A percentile compares a stretch with the other conserved stretches of the same genome.
These are phyloP conservation scores for Paraescarpia echinospica DNA, from an alignment of 1,140 invertebrate genomes.

Conservation along the genomic window DNA sequence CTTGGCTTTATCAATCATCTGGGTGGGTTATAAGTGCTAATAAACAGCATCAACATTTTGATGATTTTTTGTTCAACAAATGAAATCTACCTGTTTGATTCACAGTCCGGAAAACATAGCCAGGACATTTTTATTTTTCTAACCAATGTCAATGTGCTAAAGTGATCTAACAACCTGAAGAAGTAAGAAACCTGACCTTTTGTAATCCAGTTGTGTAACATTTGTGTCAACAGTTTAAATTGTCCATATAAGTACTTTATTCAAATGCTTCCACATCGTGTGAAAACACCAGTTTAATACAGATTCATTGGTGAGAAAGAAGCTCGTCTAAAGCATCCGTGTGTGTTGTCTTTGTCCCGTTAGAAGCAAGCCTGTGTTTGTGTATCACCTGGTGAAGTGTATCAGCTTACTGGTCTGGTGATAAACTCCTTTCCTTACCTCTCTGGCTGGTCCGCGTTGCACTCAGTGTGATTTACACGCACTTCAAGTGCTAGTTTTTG, in stretches of 20 bases:
- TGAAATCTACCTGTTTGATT: too few relatives aligned
- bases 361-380: background rate
- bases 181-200: background rate
- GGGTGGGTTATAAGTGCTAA: background rate
- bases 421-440: background rate
- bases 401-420: background rate
- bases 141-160: too few relatives aligned
- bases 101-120: too few relatives aligned
- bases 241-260: background rate
- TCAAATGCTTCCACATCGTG: background rate
- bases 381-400: background rate
- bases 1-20: too few relatives aligned
- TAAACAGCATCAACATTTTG: background rate
- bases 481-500: background rate
- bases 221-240: background rate
- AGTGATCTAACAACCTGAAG: too few relatives aligned
- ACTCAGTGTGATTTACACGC: background rate
- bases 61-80: background rate
- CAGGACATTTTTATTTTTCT: too few relatives aligned
- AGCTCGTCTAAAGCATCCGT: background rate
- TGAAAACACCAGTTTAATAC: background rate
- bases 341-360: background rate
- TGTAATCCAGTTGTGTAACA: background rate
- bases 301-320: background rate
- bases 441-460: background rate